Conservation (phyloP, 2,888 invertebrate species). For the Apamea epomidion region DNA sequence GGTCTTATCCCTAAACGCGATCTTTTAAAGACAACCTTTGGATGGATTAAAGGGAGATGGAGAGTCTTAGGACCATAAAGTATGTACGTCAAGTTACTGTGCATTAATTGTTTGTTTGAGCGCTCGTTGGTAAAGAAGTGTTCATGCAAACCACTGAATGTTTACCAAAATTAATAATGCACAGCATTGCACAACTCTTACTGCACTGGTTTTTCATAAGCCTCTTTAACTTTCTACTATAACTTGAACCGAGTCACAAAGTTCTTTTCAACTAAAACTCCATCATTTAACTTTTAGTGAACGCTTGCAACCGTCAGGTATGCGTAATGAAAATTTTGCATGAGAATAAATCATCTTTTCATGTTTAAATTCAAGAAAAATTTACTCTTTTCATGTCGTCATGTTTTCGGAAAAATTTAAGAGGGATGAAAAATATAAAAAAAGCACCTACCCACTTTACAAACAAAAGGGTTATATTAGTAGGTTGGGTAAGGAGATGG, state of each 20-base stretch:
- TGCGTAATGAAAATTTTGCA: constrained; percentile 53
- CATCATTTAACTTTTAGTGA: constrained; percentile 35
- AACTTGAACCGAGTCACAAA: constrained; percentile 37
- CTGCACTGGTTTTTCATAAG: background rate
- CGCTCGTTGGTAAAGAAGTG: background rate
- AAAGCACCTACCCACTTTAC: background rate
- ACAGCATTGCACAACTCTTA: constrained; percentile 18
- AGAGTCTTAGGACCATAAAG: no score
- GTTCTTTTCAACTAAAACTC: constrained; percentile 46
- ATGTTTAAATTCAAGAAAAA: constrained; percentile 38
- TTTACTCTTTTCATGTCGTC: constrained; percentile 7
- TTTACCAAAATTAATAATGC: constrained; percentile 26
- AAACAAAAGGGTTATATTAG: background rate
- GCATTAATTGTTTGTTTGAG: constrained; percentile 2
- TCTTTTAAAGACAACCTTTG: no score
- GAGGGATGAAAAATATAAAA: background rate
- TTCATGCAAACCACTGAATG: background rate
- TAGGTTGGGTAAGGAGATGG: background rate
- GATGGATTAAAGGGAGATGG: no score
- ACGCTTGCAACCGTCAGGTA: constrained; percentile 41
- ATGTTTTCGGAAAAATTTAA: constrained; percentile 13
- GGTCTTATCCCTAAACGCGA: no score
- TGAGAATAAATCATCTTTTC: constrained; percentile 51
- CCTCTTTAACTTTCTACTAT: background rate
- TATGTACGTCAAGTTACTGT: background rate